A percentile compares a stretch with the other conserved stretches of the same genome.
Conservation (phyloP, 2,113 vertebrate species). For the Chloroceryle aenea region DNA sequence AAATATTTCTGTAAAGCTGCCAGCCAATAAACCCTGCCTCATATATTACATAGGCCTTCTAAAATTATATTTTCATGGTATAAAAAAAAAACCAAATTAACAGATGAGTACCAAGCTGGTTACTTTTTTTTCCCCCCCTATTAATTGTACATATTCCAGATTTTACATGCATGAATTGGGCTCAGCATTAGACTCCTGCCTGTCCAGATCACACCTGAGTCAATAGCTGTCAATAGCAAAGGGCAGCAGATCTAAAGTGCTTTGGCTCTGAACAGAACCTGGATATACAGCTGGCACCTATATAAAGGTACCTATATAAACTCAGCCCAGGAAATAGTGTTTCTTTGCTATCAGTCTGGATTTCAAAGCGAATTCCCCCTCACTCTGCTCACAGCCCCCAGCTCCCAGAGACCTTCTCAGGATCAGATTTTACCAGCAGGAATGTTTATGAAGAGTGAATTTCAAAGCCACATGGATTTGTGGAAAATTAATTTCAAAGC, state of each 20-base stretch:
- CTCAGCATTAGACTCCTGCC: accelerated
- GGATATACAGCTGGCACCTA: background rate
- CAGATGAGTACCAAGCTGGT: background rate
- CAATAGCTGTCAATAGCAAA: accelerated
- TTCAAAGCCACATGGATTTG: background rate
- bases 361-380: background rate
- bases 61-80: background rate
- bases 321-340: background rate
- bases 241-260: background rate
- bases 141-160: background rate
- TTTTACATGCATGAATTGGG: background rate
- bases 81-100: background rate
- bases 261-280: background rate
- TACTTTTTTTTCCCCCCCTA: background rate
- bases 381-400: background rate
- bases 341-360: background rate
- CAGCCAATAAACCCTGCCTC: background rate
- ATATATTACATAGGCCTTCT: background rate
- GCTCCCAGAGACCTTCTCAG: background rate
- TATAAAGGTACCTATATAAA: background rate
- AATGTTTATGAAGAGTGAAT: background rate
- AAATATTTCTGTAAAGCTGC: background rate
- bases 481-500: constrained; percentile 22
- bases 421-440: background rate
- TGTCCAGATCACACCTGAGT: background rate